Evolutionary conservation across 2,888 invertebrate species (phyloP), one percentile per base, ranked within the genome.

Genomic region (Thalpophila matura): DNA sequence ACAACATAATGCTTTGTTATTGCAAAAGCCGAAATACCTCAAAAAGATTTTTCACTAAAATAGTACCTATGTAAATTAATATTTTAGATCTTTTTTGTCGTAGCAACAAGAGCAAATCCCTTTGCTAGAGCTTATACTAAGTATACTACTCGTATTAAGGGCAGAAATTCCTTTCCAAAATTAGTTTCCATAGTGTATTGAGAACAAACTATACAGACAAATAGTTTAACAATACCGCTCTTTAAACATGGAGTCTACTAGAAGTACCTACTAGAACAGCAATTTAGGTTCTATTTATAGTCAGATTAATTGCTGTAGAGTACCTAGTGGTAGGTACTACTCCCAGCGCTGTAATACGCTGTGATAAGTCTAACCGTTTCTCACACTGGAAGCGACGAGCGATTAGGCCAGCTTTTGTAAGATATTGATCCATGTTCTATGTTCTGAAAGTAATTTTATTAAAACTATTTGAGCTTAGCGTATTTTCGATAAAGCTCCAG

Each of bases 271-370:
- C 2, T 37, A 5, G 26, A 43, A 43, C 14, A 20, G 3, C n/a
- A 7, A 45, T 50, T 33, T 16, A 40, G 1, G n/a, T 16, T 12
- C 16, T 53, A 49, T 69, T 49, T 33, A 27, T 24, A 45, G 37
- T 24, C 7, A 26, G 20, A 46, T 40, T 55, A 38, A 50, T 55
- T 40, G 33, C 33, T 20, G 6, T 3, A n/a, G 2, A 22, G 18
- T 38, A 49, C 22, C 6, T 37, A 24, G 9, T 22, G 16, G 27
- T 35, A 26, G 26, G 20, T 49, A 37, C 4, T 35, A 14, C 49
- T 43, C 43, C 20, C 35, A 42, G 26, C n/a, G n/a, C 31, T 35
- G 24, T 57, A 24, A 38, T 38, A 38, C 12, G 12, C 2, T 38
- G 33, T 27, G 20, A 27, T 14, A 20, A 22, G 9, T 18, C 18